These are phyloP conservation scores for Lycopodina hypogea DNA, from an alignment of 37 sponge, comb jelly and placozoan genomes.

Conservation along the genomic window DNA sequence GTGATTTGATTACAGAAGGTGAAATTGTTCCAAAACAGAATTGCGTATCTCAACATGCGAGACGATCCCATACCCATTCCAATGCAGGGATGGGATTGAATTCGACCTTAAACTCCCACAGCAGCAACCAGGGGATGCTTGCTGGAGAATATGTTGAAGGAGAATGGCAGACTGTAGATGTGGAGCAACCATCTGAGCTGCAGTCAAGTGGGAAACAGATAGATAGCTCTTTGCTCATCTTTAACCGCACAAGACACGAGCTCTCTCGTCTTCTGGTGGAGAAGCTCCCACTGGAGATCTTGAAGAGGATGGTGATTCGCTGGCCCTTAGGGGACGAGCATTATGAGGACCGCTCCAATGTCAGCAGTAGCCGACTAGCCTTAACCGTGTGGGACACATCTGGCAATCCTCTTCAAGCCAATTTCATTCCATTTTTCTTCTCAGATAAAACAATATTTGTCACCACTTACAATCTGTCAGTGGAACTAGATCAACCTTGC, in stretches of 20 bases:
- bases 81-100: too few relatives aligned
- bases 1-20: neutral
- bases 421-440: slow-evolving; percentile 64
- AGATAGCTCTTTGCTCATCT: slow-evolving; percentile 1
- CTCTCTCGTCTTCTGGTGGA: slow-evolving; percentile 44
- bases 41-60: too few relatives aligned
- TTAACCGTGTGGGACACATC: slow-evolving; percentile 58
- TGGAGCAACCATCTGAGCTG: neutral
- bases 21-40: too few relatives aligned
- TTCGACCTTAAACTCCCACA: too few relatives aligned
- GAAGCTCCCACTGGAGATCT: slow-evolving; percentile 53
- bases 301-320: slow-evolving; percentile 53
- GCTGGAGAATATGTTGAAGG: too few relatives aligned
- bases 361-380: slow-evolving; percentile 24
- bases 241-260: slow-evolving; percentile 26
- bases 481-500: slow-evolving; percentile 22
- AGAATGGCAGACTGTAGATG: too few relatives aligned
- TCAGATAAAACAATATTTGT: slow-evolving; percentile 49
- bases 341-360: neutral
- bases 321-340: slow-evolving; percentile 61
- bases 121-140: too few relatives aligned
- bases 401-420: slow-evolving; percentile 59
- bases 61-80: too few relatives aligned
- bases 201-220: neutral
- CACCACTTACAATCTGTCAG: slow-evolving; percentile 29